Conservation (phyloP, 2,113 vertebrate species). For the Pipa parva region DNA sequence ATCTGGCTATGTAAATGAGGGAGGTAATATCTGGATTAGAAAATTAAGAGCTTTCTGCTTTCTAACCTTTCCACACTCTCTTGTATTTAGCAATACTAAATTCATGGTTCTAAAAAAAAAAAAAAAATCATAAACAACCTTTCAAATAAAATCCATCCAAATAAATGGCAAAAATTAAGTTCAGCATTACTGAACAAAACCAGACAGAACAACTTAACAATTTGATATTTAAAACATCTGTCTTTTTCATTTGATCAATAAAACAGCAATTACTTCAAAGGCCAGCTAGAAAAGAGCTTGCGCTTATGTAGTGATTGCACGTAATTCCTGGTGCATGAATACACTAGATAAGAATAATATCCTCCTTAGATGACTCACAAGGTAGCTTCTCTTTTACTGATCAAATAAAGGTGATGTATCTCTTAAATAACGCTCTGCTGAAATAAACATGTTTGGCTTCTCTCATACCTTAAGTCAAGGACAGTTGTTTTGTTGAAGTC, state of each 20-base stretch:
- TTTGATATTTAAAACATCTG: conserved; percentile 13
- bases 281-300: neutral
- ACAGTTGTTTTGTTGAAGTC: neutral
- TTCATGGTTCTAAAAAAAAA: neutral
- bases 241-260: conserved; percentile 17
- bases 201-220: neutral
- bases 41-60: no score
- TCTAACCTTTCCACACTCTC: neutral
- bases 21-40: no score
- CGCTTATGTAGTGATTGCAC: neutral
- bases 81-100: neutral
- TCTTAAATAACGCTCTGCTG: conserved; percentile 1
- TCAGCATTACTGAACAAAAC: neutral
- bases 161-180: neutral
- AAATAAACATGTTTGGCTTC: neutral
- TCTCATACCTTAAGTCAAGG: neutral
- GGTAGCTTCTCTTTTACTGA: conserved; percentile 15
- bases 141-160: neutral
- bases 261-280: conserved; percentile 22
- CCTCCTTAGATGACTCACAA: neutral
- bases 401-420: conserved; percentile 7
- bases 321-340: neutral
- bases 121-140: neutral
- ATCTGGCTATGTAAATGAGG: no score
- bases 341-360: conserved; percentile 6